Base-by-base conservation (phyloP, 1,140 invertebrate species). In the Spodoptera litura region DNA sequence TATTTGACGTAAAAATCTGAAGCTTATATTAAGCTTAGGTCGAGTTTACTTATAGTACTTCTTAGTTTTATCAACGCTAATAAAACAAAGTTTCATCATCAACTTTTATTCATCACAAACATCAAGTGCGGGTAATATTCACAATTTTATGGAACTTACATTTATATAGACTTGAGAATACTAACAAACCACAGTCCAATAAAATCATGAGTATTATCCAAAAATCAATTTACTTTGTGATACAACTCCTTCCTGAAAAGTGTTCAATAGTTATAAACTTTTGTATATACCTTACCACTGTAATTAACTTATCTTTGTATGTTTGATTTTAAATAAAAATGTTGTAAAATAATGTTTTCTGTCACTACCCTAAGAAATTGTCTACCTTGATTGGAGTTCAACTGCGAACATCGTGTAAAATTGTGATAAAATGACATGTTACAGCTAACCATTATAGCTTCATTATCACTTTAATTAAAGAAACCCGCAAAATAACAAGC, bases 251-350 rank as follows among this genome's bases (percentile, higher is more conserved):
- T 51, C 35, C 66, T 68, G 27, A 52, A 49, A 66, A 51, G 81
- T 85, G 75, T 76, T 85, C 77, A 76, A 56, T 81, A 78, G 77
- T 83, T 85, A 82, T 85, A 80, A 83, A 86, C 84, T 89, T 86
- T 89, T 89, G 88, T 89, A 89, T 82, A 89, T 89, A 89, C 74
- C 73, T 84, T 87, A 81, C 56, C 62, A 68, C 44, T 56, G 25
- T 74, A 51, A 73, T 78, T 85, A 85, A 83, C 71, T 85, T 85
- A 85, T 85, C 64, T 79, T 77, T 81, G 78, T 79, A 81, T 78
- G 77, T 73, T 83, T 80, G 79, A 81, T 80, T 73, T 73, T 52
- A 59, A 15, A 79, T 80, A 78, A 83, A 80, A 80, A 66, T 75
- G 78, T 79, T 79, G 55, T 61, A 77, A 76, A 64, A 56, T 79